These are phyloP conservation scores for Lochmaea crataegi DNA, from an alignment of 2,888 invertebrate species.

Conservation along the genomic window DNA sequence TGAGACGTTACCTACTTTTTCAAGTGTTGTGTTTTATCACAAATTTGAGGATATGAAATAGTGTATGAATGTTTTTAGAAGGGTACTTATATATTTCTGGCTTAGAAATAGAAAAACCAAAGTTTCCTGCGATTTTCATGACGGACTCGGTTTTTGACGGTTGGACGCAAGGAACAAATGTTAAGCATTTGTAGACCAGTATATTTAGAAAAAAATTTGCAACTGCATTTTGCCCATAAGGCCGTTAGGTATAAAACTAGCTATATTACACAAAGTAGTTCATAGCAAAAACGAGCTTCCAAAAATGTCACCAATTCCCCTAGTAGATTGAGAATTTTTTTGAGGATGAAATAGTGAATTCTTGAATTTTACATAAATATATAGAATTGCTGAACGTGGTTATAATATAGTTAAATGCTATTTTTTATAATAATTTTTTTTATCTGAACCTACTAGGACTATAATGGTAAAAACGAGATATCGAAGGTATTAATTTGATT, in stretches of 20 bases:
- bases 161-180: constrained; percentile 65
- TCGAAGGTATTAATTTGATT: constrained; percentile 31
- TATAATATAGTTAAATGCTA: constrained; percentile 32
- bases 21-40: background rate
- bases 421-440: constrained; percentile 20
- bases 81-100: constrained; percentile 21
- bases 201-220: constrained; percentile 46
- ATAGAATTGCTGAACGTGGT: constrained; percentile 26
- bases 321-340: constrained; percentile 36
- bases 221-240: constrained; percentile 22
- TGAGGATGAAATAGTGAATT: constrained; percentile 15
- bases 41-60: background rate
- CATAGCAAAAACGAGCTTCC: constrained; percentile 31
- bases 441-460: constrained; percentile 38
- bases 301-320: constrained; percentile 36
- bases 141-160: constrained; percentile 57
- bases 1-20: too few species aligned
- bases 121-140: constrained; percentile 55
- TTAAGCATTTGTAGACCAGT: constrained; percentile 59
- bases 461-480: constrained; percentile 36
- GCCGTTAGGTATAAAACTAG: constrained; percentile 38
- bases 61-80: background rate
- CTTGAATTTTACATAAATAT: constrained; percentile 23
- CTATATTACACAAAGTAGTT: constrained; percentile 32
- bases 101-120: constrained; percentile 40